Conservation (phyloP, 2,113 vertebrate species). For the Baryphthengus martii region DNA sequence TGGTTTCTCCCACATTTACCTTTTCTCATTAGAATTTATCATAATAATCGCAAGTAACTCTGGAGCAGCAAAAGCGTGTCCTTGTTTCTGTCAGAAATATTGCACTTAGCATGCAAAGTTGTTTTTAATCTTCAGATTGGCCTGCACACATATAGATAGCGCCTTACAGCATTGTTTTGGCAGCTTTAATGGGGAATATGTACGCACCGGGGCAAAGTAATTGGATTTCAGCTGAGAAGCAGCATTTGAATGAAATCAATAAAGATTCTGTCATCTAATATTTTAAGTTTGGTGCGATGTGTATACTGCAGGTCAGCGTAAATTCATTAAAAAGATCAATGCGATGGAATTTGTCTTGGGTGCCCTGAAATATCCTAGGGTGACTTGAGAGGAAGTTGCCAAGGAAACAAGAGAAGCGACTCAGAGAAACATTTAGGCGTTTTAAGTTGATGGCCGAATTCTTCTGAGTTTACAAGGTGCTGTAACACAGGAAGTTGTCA, state of each 20-base stretch:
- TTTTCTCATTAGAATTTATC: background rate
- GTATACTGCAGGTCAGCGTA: constrained; percentile 35
- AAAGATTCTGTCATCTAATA: constrained; percentile 61
- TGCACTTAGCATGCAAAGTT: constrained; percentile 20
- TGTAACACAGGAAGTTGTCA: constrained; percentile 31
- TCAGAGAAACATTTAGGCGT: constrained; percentile 18
- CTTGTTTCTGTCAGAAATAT: constrained; percentile 3
- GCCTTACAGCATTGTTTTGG: constrained; percentile 25
- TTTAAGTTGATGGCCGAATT: constrained; percentile 35
- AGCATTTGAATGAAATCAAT: constrained; percentile 60
- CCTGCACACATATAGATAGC: background rate
- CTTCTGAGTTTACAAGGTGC: background rate
- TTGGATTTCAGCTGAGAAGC: constrained; percentile 48
- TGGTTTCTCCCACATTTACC: background rate
- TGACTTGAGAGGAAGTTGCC: constrained; percentile 50
- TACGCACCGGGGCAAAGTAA: constrained; percentile 39
- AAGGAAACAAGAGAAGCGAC: constrained; percentile 56
- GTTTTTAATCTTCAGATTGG: constrained; percentile 57
- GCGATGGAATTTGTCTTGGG: constrained; percentile 37
- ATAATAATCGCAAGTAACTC: background rate
- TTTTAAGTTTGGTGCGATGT: constrained; percentile 46
- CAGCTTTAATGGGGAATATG: constrained; percentile 26
- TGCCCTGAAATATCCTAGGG: constrained; percentile 44
- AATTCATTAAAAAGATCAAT: constrained; percentile 61
- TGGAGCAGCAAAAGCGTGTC: background rate